A percentile compares a stretch with the other conserved stretches of the same genome.
Evolutionary conservation across 2,888 invertebrate genomes (phyloP).

Genomic region (Caenorhabditis parvicauda): DNA sequence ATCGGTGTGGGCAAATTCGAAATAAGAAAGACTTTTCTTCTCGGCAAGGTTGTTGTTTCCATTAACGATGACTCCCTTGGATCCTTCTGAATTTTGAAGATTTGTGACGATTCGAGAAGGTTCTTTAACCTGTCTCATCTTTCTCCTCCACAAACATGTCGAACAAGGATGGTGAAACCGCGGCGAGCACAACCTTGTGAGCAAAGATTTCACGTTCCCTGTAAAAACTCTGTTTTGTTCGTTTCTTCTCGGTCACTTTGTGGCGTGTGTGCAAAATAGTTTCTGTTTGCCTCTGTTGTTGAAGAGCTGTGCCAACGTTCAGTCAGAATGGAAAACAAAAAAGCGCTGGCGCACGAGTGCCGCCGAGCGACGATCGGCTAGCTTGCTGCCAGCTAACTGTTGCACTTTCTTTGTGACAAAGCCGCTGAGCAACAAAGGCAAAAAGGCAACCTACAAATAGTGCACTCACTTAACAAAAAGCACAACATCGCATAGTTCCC

Average conservation of each 20-base stretch:
- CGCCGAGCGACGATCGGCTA: too few species aligned
- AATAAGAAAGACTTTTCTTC: conserved; percentile 24
- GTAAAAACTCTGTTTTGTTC: conserved; percentile 1
- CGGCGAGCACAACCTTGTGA: conserved; percentile 67
- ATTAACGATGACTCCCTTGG: conserved; percentile 5
- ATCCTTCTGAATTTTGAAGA: background rate
- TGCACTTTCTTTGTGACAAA: too few species aligned
- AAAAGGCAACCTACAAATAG: too few species aligned
- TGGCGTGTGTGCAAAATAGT: too few species aligned
- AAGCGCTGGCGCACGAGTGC: too few species aligned
- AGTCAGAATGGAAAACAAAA: background rate
- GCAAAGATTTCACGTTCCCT: conserved; percentile 73
- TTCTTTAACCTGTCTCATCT: conserved; percentile 12
- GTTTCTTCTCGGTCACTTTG: too few species aligned
- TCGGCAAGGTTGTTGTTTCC: background rate
- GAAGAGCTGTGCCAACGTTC: background rate
- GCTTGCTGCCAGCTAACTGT: too few species aligned
- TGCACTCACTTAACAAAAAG: conserved; percentile 73
- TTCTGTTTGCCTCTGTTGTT: too few species aligned
- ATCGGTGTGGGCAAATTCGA: conserved; percentile 67
- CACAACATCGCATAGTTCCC: conserved; percentile 82
- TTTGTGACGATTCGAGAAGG: background rate
- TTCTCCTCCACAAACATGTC: conserved; percentile 49
- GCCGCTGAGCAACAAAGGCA: too few species aligned
- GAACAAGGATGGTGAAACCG: conserved; percentile 53